These are phyloP conservation scores for Alosa alosa DNA, from an alignment of 2,113 vertebrate genomes.

Conservation along the genomic window DNA sequence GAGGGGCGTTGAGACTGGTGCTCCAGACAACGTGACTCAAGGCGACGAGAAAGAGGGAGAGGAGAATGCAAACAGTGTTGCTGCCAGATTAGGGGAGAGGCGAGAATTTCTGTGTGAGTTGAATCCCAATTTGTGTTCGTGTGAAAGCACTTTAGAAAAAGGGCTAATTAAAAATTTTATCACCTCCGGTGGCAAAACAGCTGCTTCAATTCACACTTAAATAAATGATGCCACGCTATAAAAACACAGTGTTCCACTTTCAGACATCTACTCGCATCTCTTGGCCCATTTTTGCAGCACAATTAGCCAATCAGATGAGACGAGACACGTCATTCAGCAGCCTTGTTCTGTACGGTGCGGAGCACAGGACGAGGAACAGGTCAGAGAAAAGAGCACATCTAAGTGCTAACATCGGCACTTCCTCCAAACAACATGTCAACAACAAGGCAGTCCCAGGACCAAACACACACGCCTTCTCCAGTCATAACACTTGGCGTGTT, in stretches of 20 bases:
- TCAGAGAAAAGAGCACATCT: not conserved
- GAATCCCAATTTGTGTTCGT: not conserved
- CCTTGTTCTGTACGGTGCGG: not conserved
- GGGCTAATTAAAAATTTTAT: not conserved
- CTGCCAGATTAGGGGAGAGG: not conserved
- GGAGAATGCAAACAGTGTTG: not conserved
- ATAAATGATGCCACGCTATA: conserved; percentile 12
- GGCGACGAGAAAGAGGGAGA: not conserved
- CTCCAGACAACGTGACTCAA: not conserved
- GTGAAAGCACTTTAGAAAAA: not conserved
- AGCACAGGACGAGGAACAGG: not conserved
- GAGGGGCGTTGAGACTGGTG: not conserved
- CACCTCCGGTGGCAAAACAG: conserved; percentile 1
- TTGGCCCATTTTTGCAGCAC: not conserved
- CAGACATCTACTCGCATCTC: not conserved
- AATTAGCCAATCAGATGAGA: not conserved
- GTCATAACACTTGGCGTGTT: not conserved
- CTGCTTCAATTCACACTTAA: conserved; percentile 4
- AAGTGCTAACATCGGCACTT: not conserved
- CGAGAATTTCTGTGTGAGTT: not conserved
- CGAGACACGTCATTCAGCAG: not conserved
- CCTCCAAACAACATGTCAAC: not conserved
- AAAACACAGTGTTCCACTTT: conserved; percentile 11
- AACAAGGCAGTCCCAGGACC: not conserved
- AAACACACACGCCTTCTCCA: not conserved